Evolutionary conservation across 2,888 invertebrate species (phyloP), one percentile per base, ranked within the genome.

Genomic region (Rhogogaster chlorosoma): DNA sequence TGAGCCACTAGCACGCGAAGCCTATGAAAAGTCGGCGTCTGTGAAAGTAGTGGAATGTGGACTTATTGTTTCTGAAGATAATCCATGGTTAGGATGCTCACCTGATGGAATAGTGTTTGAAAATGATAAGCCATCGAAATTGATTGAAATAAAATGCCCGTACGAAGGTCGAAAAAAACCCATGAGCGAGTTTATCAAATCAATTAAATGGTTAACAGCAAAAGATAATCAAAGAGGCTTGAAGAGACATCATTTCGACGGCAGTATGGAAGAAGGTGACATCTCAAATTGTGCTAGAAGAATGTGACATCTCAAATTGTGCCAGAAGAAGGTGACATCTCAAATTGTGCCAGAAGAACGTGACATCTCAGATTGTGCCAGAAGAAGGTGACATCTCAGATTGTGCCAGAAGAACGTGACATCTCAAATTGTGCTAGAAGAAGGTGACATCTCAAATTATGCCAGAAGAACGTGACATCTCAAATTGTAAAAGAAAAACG

Each of bases 101-200:
- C 83, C 85, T 9, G 83, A 85, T 53, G 85, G 61, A n/a, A 57
- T 85, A 26, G 64, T 85, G 18, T 84, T 85, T 29, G 77, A 75
- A 29, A 53, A 84, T 36, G 32, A 77, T 32, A 85, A 45, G 29
- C 85, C 75, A 29, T 38, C 57, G 1, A 85, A 83, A 83, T 77
- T 84, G 15, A 83, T 85, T 77, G 85, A 85, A 77, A 85, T 85
- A 42, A 85, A 71, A n/a, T 85, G 85, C 36, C 83, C 85, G 7
- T 83, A 73, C 22, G 83, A 82, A 73, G 22, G 64, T 22, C 18
- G 38, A 71, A n/a, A 10, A 7, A 53, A 53, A 57, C 12, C 38
- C 36, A 67, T 70, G 15, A 67, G 38, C 15, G 45, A 83, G n/a
- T 45, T 61, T n/a, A 64, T 83, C 38, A 77, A 75, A 49, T 75